A percentile compares a stretch with the other conserved stretches of the same genome.
Evolutionary conservation across 2,113 vertebrate species (phyloP).

Genomic region (Agapornis roseicollis): DNA sequence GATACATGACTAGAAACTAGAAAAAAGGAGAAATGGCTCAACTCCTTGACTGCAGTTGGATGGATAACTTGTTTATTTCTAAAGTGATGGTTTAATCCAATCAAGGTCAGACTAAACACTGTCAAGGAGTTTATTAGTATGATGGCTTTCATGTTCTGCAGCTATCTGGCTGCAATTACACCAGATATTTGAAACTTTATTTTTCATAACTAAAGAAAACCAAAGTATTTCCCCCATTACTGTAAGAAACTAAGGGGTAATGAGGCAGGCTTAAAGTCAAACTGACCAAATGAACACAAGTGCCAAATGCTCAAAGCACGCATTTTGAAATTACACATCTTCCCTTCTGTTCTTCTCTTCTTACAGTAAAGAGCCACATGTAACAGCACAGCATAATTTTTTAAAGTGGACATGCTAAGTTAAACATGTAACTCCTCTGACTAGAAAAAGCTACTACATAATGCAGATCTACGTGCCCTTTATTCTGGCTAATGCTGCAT

Average conservation of each 20-base stretch:
- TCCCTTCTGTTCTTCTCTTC: not conserved
- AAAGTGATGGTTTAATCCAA: not conserved
- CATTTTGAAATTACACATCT: not conserved
- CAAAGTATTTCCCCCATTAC: not conserved
- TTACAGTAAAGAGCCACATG: not conserved
- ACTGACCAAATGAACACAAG: not conserved
- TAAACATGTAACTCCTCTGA: not conserved
- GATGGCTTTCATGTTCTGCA: not conserved
- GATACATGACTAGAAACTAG: not conserved
- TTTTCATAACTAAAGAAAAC: not conserved
- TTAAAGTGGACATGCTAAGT: not conserved
- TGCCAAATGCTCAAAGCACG: not conserved
- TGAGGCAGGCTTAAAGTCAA: not conserved
- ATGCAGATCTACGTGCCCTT: rapidly evolving
- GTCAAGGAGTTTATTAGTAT: not conserved
- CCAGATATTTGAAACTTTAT: not conserved
- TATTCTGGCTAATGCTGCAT: not conserved
- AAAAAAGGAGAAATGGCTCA: not conserved
- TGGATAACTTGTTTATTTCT: not conserved
- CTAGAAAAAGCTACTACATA: not conserved
- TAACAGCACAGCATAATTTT: not conserved
- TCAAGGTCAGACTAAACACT: not conserved
- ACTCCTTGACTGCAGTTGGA: not conserved
- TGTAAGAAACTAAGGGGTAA: not conserved
- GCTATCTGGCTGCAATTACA: not conserved